Percentiles rank a stretch among this genome's conserved stretches.
These are phyloP conservation scores for Ophraella communa DNA, from an alignment of 2,888 invertebrate species.

Conservation along the genomic window DNA sequence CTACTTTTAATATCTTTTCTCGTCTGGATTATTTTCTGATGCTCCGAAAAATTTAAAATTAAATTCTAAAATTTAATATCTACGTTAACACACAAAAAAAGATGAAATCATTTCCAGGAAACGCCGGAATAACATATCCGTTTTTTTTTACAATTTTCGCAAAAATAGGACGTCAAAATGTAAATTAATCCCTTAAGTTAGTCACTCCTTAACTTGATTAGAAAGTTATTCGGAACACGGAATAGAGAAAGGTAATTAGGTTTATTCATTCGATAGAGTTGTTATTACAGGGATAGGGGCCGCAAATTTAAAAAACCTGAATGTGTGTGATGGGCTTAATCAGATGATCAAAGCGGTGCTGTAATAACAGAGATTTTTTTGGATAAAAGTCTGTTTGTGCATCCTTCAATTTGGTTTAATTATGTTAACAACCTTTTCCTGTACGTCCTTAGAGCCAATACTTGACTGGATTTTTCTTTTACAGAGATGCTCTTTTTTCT, in stretches of 20 bases:
- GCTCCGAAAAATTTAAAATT: too few relatives aligned
- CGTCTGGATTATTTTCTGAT: too few relatives aligned
- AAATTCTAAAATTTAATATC: too few relatives aligned
- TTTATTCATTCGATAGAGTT: slow-evolving; percentile 5
- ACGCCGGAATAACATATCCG: too few relatives aligned
- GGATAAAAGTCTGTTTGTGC: background rate
- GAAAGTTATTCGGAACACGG: slow-evolving; percentile 3
- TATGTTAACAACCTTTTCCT: too few relatives aligned
- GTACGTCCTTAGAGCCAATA: too few relatives aligned
- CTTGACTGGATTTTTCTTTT: too few relatives aligned
- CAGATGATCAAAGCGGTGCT: background rate
- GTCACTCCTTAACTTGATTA: background rate
- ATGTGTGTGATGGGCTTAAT: background rate
- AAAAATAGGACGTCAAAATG: slow-evolving; percentile 13
- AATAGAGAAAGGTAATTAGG: slow-evolving; percentile 11
- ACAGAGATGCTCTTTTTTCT: too few relatives aligned
- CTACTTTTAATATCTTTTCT: too few relatives aligned
- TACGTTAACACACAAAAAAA: too few relatives aligned
- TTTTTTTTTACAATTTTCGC: background rate
- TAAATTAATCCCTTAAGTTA: slow-evolving; percentile 16
- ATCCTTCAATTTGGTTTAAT: too few relatives aligned
- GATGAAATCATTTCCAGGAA: too few relatives aligned
- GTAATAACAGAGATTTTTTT: background rate
- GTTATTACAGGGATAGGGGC: slow-evolving; percentile 1
- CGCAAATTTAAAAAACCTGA: background rate